Percentiles rank a stretch among this genome's conserved stretches.
Conservation (phyloP, 2,113 vertebrate genomes). For the Oreotrochilus melanogaster region DNA sequence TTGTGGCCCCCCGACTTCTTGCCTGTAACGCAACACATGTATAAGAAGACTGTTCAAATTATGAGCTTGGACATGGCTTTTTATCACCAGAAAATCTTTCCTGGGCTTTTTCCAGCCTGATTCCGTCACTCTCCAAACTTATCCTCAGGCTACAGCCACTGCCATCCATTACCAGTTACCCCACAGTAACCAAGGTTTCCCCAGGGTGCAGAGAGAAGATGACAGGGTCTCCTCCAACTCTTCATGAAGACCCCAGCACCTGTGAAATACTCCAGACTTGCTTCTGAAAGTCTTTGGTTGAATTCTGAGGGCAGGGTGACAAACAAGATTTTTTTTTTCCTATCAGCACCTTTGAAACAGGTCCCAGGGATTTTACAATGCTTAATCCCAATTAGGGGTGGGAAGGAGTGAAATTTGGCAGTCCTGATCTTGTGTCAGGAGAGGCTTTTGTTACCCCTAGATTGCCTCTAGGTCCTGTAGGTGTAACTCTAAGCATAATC, state of each 20-base stretch:
- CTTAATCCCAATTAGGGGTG: not conserved
- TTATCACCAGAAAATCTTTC: not conserved
- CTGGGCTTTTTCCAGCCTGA: not conserved
- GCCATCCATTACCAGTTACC: not conserved
- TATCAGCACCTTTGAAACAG: not conserved
- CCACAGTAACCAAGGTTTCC: not conserved
- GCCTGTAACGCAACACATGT: rapidly evolving
- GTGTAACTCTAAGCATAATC: not conserved
- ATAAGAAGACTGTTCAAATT: not conserved
- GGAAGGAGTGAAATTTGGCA: not conserved
- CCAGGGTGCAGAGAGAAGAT: not conserved
- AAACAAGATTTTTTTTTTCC: not conserved
- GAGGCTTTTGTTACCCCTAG: not conserved
- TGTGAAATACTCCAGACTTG: not conserved
- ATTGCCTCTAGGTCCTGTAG: not conserved
- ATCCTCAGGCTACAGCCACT: not conserved
- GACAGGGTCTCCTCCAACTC: not conserved
- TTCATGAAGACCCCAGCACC: not conserved
- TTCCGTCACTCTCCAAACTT: not conserved
- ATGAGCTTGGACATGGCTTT: not conserved
- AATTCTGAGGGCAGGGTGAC: not conserved
- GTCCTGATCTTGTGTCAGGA: not conserved
- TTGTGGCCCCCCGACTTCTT: not conserved
- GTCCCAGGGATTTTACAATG: not conserved
- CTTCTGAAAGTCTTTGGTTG: not conserved